Evolutionary conservation across 2,113 vertebrate species (phyloP), one percentile per base, ranked within the genome.

Genomic region (Actinemys pallida): DNA sequence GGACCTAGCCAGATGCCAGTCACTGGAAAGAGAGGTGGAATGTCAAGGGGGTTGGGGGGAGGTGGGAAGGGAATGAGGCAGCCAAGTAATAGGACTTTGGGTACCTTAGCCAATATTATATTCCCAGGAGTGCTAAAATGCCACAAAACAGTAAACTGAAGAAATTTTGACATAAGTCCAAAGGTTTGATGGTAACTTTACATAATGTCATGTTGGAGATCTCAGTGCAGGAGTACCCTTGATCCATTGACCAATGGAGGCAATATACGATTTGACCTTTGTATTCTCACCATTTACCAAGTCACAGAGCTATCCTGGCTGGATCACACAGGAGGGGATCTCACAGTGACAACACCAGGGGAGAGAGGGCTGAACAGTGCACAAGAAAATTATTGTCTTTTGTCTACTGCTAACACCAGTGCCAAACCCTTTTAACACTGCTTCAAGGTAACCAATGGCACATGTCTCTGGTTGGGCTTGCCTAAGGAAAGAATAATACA

Each of bases 91-190:
- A 85, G 42, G 72, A 1, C 12, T 90, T 82, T 86, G 62, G 4
- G 69, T 5, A 10, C 5, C 42, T 69, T 31, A 10, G 22, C 3
- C 62, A 84, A 84, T 35, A 45, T 80, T 87, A 94, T 6, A 39
- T 82, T 87, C 6, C 20, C 6, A 0, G 45, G n/a, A 84, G 52
- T 42, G 24, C 2, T 17, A 56, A 11, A 22, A 56, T 47, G 10
- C 29, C 31, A 45, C 7, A 45, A 80, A 52, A 84, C 2, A 65
- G 0, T 1, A 24, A 6, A 72, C 19, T 72, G 65, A 0, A 0
- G 81, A 39, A 10, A 87, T 54, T 47, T 83, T 72, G 88, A 78
- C 89, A 47, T 31, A 0, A 29, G 0, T 12, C 24, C 57, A n/a
- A 39, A 17, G 8, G 19, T 39, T 72, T 72, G n/a, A 72, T 39